Conservation (phyloP, 2,113 vertebrate species). For the Merops nubicus region DNA sequence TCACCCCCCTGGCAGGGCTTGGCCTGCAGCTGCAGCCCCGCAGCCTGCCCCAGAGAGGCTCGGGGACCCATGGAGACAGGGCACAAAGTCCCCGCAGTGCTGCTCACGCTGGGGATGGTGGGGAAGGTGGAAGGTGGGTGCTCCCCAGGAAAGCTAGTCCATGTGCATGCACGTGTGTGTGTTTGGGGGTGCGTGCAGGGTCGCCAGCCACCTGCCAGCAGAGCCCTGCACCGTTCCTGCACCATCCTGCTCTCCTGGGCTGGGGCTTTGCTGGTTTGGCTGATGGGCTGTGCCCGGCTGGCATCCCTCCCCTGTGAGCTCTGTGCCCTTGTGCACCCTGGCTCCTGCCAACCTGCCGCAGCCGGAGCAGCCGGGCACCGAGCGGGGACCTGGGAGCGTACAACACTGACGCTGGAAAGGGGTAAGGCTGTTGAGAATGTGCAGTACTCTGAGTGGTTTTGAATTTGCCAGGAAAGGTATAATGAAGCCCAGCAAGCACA, state of each 20-base stretch:
- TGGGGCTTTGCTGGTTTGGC: neutral
- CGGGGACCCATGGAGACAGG: rapidly evolving
- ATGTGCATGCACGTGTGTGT: neutral
- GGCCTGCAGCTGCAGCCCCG: neutral
- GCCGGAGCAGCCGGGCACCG: neutral
- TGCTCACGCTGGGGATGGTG: neutral
- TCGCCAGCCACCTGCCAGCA: neutral
- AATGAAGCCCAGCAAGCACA: neutral
- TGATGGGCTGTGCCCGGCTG: neutral
- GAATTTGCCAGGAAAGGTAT: neutral
- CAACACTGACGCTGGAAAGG: rapidly evolving
- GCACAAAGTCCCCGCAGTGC: neutral
- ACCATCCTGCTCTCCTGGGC: neutral
- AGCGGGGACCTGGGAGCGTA: rapidly evolving
- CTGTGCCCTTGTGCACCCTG: neutral
- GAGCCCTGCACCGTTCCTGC: neutral
- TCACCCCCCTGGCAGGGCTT: neutral
- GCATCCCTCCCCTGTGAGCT: neutral
- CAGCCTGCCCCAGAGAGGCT: too few relatives aligned
- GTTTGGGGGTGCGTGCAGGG: neutral
- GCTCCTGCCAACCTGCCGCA: neutral
- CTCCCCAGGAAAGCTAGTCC: rapidly evolving
- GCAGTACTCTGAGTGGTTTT: neutral
- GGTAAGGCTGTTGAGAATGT: neutral
- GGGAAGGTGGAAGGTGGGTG: neutral